Evolutionary conservation across 1,140 invertebrate genomes (phyloP), one percentile per base, ranked within the genome.

Genomic region (Cyrtorhinus lividipennis): DNA sequence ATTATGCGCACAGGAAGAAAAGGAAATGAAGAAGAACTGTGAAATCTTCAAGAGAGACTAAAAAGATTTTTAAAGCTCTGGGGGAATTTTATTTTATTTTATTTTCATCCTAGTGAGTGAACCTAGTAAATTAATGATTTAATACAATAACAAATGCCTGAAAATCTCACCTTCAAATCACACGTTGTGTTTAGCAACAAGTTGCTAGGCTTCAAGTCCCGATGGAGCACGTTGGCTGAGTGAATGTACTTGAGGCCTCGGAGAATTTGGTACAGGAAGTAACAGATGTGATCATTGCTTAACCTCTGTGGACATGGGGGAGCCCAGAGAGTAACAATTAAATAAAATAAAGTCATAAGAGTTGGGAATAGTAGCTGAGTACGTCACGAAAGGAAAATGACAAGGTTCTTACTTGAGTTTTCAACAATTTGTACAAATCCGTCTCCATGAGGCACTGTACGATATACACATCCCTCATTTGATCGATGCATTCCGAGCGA

Each of bases 371-470:
- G 5, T n/a, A 10, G 38, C 38, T 45, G 38, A 45, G 38, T 45
- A n/a, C n/a, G n/a, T n/a, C n/a, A n/a, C n/a, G n/a, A 10, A 12
- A 12, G 38, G 10, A 18, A 56, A 56, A 56, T 22, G 23, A 56
- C 5, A 56, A 10, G 10, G 20, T 5, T 56, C 20, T 18, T 79
- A 91, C 88, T 83, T 98, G 94, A 70, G 93, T 97, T 84, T 98
- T 99, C 68, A 99, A 80, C 71, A 99, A 80, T 83, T 99, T 99
- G 77, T 99, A 99, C 73, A 99, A 83, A 80, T 99, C 97, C 67
- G 96, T 99, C 81, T 99, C 97, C 97, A 99, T 99, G 73, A 99
- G 80, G 81, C 95, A 98, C 75, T 99, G 96, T 66, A 99, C 95
- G 76, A 99, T 99, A 79, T 99, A 99, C 71, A 99, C 95, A 81